Conservation (phyloP, 2,797 vertebrate genomes). For the Labroides dimidiatus region DNA sequence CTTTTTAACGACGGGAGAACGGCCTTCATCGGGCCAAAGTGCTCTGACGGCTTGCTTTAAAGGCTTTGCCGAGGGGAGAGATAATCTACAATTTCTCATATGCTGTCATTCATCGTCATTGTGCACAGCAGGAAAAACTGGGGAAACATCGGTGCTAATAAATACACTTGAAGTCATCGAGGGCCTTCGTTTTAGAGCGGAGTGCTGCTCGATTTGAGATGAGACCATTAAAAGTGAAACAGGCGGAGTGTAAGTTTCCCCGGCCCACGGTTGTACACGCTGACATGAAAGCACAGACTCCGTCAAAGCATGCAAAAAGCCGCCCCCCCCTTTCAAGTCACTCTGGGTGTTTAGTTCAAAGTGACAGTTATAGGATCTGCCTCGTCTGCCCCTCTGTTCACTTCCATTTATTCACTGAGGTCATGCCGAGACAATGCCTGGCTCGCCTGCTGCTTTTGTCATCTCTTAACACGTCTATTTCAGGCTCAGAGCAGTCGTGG, state of each 20-base stretch:
- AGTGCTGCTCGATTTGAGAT: neutral
- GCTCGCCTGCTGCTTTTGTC: conserved; percentile 70
- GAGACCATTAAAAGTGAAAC: neutral
- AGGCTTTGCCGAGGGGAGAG: conserved; percentile 33
- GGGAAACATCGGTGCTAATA: conserved; percentile 5
- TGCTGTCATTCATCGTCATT: conserved; percentile 34
- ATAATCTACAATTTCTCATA: conserved; percentile 21
- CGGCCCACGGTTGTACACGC: conserved; percentile 5
- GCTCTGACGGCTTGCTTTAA: conserved; percentile 47
- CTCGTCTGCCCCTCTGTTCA: conserved; percentile 54
- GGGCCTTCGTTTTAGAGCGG: conserved; percentile 11
- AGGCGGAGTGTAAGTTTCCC: neutral
- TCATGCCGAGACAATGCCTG: conserved; percentile 59
- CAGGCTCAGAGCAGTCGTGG: conserved; percentile 44
- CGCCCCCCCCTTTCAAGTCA: conserved; percentile 18
- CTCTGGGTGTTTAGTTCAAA: conserved; percentile 53
- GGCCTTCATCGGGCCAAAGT: conserved; percentile 52
- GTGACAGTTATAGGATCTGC: conserved; percentile 63
- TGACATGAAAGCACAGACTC: conserved; percentile 20
- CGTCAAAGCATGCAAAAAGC: conserved; percentile 20
- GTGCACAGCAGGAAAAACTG: neutral
- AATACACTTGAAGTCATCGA: conserved; percentile 20
- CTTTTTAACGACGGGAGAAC: conserved; percentile 67
- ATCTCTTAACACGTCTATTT: conserved; percentile 73
- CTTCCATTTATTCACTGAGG: conserved; percentile 63